A percentile compares a stretch with the other conserved stretches of the same genome.
Conservation (phyloP, 1,140 invertebrate genomes). For the Zaprionus gabonicus region DNA sequence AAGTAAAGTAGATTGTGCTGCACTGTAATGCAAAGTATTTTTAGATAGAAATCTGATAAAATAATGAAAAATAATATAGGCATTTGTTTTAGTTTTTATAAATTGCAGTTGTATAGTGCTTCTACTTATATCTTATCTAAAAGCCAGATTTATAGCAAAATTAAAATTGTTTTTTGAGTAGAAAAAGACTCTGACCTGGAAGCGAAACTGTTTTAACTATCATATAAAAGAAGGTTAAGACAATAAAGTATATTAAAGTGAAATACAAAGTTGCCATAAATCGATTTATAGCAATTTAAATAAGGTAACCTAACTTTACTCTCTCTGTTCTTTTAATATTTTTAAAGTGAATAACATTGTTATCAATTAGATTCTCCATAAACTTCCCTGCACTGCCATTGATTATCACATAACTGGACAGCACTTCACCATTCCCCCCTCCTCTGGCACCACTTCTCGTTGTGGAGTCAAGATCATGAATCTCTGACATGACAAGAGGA, state of each 20-base stretch:
- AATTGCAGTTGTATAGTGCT: too few relatives aligned
- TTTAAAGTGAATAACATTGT: neutral
- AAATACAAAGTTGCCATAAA: neutral
- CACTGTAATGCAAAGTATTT: neutral
- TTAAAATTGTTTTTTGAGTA: neutral
- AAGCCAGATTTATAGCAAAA: neutral
- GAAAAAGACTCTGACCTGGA: neutral
- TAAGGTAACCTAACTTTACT: too few relatives aligned
- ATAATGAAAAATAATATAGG: too few relatives aligned
- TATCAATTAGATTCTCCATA: neutral
- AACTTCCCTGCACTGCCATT: constrained; percentile 29
- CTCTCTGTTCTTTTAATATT: too few relatives aligned
- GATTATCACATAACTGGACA: constrained; percentile 24
- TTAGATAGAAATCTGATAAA: too few relatives aligned
- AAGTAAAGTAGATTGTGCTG: neutral
- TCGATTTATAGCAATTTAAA: neutral
- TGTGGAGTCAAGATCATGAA: constrained; percentile 5
- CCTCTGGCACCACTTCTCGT: neutral
- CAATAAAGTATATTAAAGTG: neutral
- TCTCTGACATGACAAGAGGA: constrained; percentile 32
- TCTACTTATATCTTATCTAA: neutral
- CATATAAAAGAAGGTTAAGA: neutral
- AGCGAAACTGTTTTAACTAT: too few relatives aligned
- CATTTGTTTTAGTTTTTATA: too few relatives aligned
- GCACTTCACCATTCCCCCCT: neutral